Evolutionary conservation across 2,797 vertebrate genomes (phyloP).

Genomic region (Jordanella pulchra): DNA sequence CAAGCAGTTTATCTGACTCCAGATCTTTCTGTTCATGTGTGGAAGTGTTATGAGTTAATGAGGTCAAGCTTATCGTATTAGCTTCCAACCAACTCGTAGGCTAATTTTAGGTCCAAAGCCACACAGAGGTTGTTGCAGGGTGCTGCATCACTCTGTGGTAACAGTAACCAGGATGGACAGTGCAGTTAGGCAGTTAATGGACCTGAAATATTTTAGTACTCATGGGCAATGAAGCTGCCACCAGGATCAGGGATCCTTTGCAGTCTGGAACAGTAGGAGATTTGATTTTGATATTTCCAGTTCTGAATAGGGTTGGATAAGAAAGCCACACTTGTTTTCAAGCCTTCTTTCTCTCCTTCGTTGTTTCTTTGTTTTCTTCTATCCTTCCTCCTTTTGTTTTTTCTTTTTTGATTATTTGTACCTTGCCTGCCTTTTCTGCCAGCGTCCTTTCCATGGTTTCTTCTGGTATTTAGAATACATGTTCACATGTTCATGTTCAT

Average conservation of each 20-base stretch:
- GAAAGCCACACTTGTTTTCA: too few relatives aligned
- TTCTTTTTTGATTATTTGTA: too few relatives aligned
- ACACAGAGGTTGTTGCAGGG: slow-evolving; percentile 26
- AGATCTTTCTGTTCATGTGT: slow-evolving; percentile 37
- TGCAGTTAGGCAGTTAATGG: slow-evolving; percentile 56
- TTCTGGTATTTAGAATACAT: background rate
- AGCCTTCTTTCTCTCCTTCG: too few relatives aligned
- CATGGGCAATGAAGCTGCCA: slow-evolving; percentile 11
- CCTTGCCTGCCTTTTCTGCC: background rate
- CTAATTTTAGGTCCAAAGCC: slow-evolving; percentile 60
- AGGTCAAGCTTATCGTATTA: slow-evolving; percentile 62
- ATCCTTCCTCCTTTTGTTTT: background rate
- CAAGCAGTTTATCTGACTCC: slow-evolving; percentile 23
- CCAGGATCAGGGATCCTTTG: background rate
- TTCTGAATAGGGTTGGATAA: background rate
- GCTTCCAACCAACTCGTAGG: slow-evolving; percentile 39
- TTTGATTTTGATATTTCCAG: background rate
- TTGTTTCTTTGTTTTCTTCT: background rate
- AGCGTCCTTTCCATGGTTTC: background rate
- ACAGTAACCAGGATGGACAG: slow-evolving; percentile 47
- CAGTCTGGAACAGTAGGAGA: background rate
- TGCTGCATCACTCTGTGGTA: slow-evolving; percentile 23
- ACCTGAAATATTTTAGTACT: slow-evolving; percentile 47
- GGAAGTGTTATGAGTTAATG: slow-evolving; percentile 61
- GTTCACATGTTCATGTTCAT: too few relatives aligned